phyloP scores from a whole-genome alignment of 2,113 vertebrate species.

The Dasyurus viverrinus region DNA sequence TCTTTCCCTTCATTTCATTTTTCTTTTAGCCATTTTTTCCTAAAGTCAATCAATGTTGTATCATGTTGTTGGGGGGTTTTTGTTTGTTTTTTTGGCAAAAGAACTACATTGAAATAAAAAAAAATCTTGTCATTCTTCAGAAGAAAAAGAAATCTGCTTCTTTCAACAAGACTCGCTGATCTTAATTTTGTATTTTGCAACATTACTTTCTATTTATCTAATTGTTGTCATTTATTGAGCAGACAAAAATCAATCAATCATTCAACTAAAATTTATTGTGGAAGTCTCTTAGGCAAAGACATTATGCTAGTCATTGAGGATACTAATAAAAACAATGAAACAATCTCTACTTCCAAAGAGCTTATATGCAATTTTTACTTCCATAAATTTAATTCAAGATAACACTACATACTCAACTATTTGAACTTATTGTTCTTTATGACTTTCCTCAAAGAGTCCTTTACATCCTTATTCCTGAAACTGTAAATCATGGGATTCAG shows the following conservation, averaged over 20 bases:
- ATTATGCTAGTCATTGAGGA: not conserved
- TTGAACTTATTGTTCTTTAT: not conserved
- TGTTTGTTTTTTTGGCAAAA: not conserved
- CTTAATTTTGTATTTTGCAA: not conserved
- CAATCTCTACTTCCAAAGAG: not conserved
- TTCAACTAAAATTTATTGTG: not conserved
- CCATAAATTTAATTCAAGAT: not conserved
- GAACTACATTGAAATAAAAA: not conserved
- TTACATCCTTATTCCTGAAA: conserved; percentile 46
- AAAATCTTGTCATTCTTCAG: not conserved
- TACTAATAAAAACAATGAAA: not conserved
- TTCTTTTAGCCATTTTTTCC: not conserved
- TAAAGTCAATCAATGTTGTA: not conserved
- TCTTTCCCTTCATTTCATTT: not conserved
- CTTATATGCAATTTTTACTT: not conserved
- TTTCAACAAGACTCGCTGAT: not conserved
- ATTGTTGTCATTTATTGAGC: not conserved
- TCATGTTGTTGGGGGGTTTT: not conserved
- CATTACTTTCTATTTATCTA: not conserved
- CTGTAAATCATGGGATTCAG: conserved; percentile 28
- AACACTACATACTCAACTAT: not conserved
- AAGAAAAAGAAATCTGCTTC: not conserved
- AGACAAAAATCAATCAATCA: not conserved
- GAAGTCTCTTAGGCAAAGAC: not conserved
- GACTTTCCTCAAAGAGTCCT: not conserved